These are phyloP conservation scores for Hemicentrotus pulcherrimus DNA, from an alignment of 35 echinoderm and acorn worm genomes.

Conservation along the genomic window DNA sequence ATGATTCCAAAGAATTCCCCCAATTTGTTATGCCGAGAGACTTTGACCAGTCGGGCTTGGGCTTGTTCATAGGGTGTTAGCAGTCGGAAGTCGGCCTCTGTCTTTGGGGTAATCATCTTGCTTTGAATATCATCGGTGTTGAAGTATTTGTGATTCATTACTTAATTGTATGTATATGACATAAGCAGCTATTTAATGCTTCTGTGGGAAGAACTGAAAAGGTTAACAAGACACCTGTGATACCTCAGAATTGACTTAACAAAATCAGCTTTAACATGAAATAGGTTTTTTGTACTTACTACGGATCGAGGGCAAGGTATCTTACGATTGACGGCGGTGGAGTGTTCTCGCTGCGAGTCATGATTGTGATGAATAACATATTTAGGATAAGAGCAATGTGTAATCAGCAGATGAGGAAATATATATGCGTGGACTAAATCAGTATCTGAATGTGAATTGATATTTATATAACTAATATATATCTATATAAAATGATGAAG, in stretches of 20 bases:
- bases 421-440: background rate
- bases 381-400: background rate
- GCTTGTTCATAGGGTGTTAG: background rate
- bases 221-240: background rate
- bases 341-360: background rate
- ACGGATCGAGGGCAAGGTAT: background rate
- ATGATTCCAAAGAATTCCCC: too few species aligned
- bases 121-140: background rate
- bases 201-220: background rate
- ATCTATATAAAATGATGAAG: background rate
- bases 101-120: background rate
- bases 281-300: constrained; percentile 19
- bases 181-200: background rate
- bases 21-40: background rate
- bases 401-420: background rate
- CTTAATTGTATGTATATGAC: background rate
- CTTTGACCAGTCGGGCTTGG: background rate
- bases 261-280: background rate
- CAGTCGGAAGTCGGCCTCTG: background rate
- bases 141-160: background rate
- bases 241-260: background rate
- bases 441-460: background rate
- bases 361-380: background rate
- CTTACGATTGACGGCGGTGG: background rate
- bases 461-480: background rate